These are phyloP conservation scores for Heliothis subflexa DNA, from an alignment of 1,140 invertebrate species.

Conservation along the genomic window DNA sequence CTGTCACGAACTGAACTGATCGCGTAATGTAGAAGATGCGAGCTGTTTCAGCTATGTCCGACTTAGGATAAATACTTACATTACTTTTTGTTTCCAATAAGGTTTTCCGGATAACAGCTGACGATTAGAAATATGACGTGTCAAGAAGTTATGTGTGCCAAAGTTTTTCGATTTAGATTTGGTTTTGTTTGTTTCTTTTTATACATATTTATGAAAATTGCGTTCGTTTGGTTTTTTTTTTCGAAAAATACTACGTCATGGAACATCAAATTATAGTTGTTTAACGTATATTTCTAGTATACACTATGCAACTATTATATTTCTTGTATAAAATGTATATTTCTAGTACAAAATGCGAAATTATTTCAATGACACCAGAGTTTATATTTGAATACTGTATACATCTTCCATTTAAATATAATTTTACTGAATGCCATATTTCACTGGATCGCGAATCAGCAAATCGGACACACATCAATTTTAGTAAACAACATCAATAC, in stretches of 20 bases:
- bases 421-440: background rate
- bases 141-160: slow-evolving; percentile 10
- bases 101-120: slow-evolving; percentile 6
- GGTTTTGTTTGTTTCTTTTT: slow-evolving; percentile 13
- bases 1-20: background rate
- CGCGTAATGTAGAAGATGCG: slow-evolving; percentile 6
- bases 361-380: too few species aligned
- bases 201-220: slow-evolving; percentile 8
- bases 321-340: too few species aligned
- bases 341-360: too few species aligned
- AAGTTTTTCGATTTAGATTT: slow-evolving; percentile 32
- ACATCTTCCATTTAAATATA: background rate
- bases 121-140: slow-evolving; percentile 16
- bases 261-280: too few species aligned
- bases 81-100: slow-evolving; percentile 10
- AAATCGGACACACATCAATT: slow-evolving; percentile 10
- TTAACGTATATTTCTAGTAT: too few species aligned
- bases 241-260: background rate
- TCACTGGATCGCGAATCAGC: background rate
- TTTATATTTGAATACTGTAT: too few species aligned
- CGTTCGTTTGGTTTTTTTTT: background rate
- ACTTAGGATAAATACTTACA: too few species aligned
- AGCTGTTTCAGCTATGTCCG: background rate
- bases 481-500: slow-evolving; percentile 16
- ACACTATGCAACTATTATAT: too few species aligned